These are phyloP conservation scores for Bombylius discolor DNA, from an alignment of 2,888 invertebrate species.

Conservation along the genomic window DNA sequence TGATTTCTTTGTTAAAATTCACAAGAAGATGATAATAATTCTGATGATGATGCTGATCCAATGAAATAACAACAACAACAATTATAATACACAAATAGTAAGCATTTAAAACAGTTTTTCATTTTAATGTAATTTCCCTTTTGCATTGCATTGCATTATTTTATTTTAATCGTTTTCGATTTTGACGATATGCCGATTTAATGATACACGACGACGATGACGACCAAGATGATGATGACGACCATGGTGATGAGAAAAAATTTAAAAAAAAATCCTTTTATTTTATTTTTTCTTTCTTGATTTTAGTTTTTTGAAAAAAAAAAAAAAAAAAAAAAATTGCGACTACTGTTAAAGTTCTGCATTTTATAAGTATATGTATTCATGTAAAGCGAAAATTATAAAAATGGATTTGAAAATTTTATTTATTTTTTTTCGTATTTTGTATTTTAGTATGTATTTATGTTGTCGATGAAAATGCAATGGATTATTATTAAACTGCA, in stretches of 20 bases:
- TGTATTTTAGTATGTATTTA: neutral
- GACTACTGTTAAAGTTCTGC: too few species aligned
- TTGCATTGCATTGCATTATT: neutral
- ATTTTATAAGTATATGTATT: too few species aligned
- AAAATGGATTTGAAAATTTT: neutral
- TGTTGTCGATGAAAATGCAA: neutral
- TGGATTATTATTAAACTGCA: neutral
- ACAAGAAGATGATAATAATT: neutral
- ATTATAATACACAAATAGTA: neutral
- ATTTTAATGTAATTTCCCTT: neutral
- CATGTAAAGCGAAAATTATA: neutral
- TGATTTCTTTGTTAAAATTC: neutral
- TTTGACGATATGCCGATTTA: neutral
- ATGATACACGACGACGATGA: neutral
- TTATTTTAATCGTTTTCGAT: neutral
- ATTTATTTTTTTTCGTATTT: neutral
- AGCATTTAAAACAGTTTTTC: neutral
- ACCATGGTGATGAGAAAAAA: neutral
- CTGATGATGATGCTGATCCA: neutral
- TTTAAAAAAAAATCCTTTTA: neutral
- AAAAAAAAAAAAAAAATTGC: too few species aligned
- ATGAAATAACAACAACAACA: neutral
- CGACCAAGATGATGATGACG: neutral
- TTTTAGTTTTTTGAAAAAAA: too few species aligned
- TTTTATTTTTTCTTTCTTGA: too few species aligned